These are phyloP conservation scores for Protomyctophum bolini DNA, from an alignment of 2,113 vertebrate species.

Conservation along the genomic window DNA sequence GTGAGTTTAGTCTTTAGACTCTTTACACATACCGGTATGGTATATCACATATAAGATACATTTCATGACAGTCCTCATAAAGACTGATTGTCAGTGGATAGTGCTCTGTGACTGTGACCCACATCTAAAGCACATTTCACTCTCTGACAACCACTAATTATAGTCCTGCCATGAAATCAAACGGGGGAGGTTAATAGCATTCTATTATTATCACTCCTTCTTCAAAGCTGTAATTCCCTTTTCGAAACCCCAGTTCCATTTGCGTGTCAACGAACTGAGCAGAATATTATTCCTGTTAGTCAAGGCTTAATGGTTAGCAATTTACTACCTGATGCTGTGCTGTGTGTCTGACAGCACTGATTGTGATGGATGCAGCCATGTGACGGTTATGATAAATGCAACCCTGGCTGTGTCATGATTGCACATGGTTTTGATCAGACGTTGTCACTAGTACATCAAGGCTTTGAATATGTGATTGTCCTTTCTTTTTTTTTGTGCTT, in stretches of 20 bases:
- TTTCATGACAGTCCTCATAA: conserved; percentile 19
- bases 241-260: conserved; percentile 35
- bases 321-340: conserved; percentile 8
- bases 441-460: background rate
- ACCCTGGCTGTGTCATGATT: background rate
- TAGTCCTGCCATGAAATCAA: conserved; percentile 54
- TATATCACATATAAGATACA: background rate
- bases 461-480: background rate
- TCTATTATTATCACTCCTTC: conserved; percentile 64
- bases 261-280: conserved; percentile 13
- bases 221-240: conserved; percentile 27
- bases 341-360: background rate
- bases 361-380: conserved; percentile 24
- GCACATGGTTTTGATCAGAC: too few relatives aligned
- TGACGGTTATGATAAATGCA: conserved; percentile 9
- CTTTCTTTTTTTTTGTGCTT: background rate
- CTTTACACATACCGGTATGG: too few relatives aligned
- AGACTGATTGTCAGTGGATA: conserved; percentile 44
- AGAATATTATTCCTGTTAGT: conserved; percentile 10
- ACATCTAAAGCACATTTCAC: conserved; percentile 65
- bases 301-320: conserved; percentile 20
- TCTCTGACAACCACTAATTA: conserved; percentile 73
- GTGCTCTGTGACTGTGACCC: conserved; percentile 57
- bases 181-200: conserved; percentile 68
- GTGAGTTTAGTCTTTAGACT: too few relatives aligned